These are phyloP conservation scores for Abrostola tripartita DNA, from an alignment of 2,888 invertebrate genomes.

Conservation along the genomic window DNA sequence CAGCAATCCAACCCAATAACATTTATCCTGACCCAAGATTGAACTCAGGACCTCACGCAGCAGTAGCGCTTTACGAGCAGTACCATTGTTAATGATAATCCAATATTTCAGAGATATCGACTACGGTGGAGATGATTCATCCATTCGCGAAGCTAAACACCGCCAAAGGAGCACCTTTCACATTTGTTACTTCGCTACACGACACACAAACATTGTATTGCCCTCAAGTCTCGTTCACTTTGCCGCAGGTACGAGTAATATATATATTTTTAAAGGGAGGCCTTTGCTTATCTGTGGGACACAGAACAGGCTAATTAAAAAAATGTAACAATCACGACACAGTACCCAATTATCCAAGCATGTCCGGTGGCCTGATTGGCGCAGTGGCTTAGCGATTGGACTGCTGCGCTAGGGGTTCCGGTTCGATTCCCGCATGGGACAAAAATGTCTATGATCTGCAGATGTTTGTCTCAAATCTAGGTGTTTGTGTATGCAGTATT, in stretches of 20 bases:
- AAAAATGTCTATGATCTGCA: background rate
- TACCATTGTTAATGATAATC: background rate
- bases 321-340: background rate
- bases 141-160: conserved; percentile 46
- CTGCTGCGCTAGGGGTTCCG: background rate
- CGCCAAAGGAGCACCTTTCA: conserved; percentile 5
- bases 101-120: conserved; percentile 56
- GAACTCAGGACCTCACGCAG: background rate
- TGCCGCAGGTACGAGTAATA: conserved; percentile 59
- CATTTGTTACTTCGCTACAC: conserved; percentile 14
- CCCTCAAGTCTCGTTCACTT: conserved; percentile 37
- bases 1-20: background rate
- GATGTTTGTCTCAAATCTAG: too few species aligned
- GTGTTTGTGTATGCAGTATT: background rate
- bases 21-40: conserved; percentile 11
- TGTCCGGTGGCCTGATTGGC: background rate
- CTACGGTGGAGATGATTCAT: conserved; percentile 57
- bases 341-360: background rate
- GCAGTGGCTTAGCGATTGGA: background rate
- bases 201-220: conserved; percentile 32
- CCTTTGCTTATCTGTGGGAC: too few species aligned
- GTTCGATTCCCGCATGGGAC: too few species aligned
- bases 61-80: too few species aligned
- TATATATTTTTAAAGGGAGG: too few species aligned
- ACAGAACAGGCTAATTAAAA: too few species aligned